Evolutionary conservation across 2,888 invertebrate species (phyloP), one percentile per base, ranked within the genome.

Genomic region (Acleris laterana): DNA sequence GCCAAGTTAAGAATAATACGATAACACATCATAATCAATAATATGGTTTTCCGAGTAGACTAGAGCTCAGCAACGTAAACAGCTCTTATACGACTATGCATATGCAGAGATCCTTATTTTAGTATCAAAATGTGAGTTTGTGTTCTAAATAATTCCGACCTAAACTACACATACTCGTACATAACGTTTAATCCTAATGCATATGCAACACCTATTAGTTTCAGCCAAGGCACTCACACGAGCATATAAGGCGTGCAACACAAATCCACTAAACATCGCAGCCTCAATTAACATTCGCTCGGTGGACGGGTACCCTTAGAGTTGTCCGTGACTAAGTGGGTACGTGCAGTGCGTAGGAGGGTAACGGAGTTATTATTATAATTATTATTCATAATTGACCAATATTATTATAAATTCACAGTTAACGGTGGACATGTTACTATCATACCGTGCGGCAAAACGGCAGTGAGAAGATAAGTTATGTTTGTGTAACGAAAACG

Each of bases 281-380:
- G 32, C 46, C 46, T n/a, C 46, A 46, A 46, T 46, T 49, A 49
- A 13, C 19, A 49, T 49, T 25, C 9, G 38, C 6, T 25, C n/a
- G 49, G 50, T 63, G 56, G 62, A 56, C 50, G n/a, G 42, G 20
- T 49, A n/a, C 32, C 56, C 22, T 63, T 56, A 63, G 49, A 32
- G 25, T 49, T 20, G 64, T 65, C 48, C 60, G 65, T 65, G 65
- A 65, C 60, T 65, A 61, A 65, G 65, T 65, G 65, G 64, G 60
- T 22, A 60, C 55, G 22, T 28, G 60, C 52, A 56, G 13, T 38
- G 13, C 55, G 55, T 55, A 60, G 65, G 55, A 50, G 59, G 44
- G 42, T 60, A 65, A 65, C 60, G 55, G 64, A 38, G 38, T 3
- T 38, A 38, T 38, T 38, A 38, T 38, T 13, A 38, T 38, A 38